These are phyloP conservation scores for Lottia gigantea DNA, from an alignment of 2,888 invertebrate species.

Conservation along the genomic window DNA sequence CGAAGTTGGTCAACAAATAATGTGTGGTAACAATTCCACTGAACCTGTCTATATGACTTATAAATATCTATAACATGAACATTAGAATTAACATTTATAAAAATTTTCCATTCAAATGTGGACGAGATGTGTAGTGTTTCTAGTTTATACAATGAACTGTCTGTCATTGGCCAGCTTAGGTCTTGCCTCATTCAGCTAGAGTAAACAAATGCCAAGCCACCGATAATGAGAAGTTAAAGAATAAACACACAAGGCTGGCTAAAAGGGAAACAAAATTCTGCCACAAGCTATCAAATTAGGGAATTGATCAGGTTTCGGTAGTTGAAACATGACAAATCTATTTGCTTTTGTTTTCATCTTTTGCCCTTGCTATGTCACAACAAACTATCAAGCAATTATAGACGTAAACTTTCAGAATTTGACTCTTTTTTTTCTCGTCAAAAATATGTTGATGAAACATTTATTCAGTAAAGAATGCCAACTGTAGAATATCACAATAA, in stretches of 20 bases:
- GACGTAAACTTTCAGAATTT: constrained; percentile 6
- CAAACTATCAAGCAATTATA: constrained; percentile 9
- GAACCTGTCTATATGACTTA: too few species aligned
- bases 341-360: background rate
- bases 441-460: constrained; percentile 10
- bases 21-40: too few species aligned
- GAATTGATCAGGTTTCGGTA: constrained; percentile 25
- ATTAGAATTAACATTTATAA: too few species aligned
- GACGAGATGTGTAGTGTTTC: constrained; percentile 13
- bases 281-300: constrained; percentile 22
- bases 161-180: constrained; percentile 17
- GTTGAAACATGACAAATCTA: constrained; percentile 6
- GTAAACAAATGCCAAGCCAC: constrained; percentile 31
- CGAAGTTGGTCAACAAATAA: too few species aligned
- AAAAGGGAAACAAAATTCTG: constrained; percentile 34
- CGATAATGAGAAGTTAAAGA: constrained; percentile 32
- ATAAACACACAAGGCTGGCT: constrained; percentile 30
- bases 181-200: constrained; percentile 19
- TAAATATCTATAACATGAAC: too few species aligned
- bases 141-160: constrained; percentile 28
- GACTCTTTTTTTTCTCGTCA: background rate
- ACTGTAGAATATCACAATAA: too few species aligned
- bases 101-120: too few species aligned
- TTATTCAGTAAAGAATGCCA: background rate
- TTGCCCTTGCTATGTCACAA: background rate